phyloP scores from a whole-genome alignment of 1,140 invertebrate species.

The Lasioglossum albipes region DNA sequence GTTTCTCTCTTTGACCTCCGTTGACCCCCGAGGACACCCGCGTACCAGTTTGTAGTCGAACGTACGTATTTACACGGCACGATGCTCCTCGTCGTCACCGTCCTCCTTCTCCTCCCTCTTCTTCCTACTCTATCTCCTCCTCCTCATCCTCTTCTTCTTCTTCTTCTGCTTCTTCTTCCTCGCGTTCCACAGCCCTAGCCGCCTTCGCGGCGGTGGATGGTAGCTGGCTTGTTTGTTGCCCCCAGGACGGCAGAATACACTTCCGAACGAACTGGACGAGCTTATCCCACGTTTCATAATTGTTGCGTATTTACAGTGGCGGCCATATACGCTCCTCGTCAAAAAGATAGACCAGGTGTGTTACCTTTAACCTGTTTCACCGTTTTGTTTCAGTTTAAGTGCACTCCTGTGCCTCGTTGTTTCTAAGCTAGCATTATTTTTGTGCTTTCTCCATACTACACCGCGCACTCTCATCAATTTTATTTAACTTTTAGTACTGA shows the following conservation, averaged over 20 bases:
- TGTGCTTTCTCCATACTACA: too few relatives aligned
- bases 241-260: slow-evolving; percentile 21
- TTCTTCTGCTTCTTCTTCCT: too few relatives aligned
- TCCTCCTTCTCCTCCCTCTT: neutral
- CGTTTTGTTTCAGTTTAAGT: neutral
- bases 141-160: too few relatives aligned
- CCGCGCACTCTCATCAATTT: too few relatives aligned
- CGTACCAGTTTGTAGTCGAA: slow-evolving; percentile 44
- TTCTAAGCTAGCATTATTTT: too few relatives aligned
- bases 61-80: slow-evolving; percentile 53
- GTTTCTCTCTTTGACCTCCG: slow-evolving; percentile 59
- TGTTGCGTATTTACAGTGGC: slow-evolving; percentile 41
- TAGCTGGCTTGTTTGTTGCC: slow-evolving; percentile 42
- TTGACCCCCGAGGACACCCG: slow-evolving; percentile 58
- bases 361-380: neutral
- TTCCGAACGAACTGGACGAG: slow-evolving; percentile 29
- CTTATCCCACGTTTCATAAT: slow-evolving; percentile 62
- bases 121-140: too few relatives aligned
- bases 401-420: too few relatives aligned
- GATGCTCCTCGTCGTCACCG: slow-evolving; percentile 15
- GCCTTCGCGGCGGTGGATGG: neutral
- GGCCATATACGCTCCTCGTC: too few relatives aligned
- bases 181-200: neutral
- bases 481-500: too few relatives aligned
- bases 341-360: too few relatives aligned